Evolutionary conservation across 1,140 invertebrate species (phyloP).

Genomic region (Listronotus oregonensis): DNA sequence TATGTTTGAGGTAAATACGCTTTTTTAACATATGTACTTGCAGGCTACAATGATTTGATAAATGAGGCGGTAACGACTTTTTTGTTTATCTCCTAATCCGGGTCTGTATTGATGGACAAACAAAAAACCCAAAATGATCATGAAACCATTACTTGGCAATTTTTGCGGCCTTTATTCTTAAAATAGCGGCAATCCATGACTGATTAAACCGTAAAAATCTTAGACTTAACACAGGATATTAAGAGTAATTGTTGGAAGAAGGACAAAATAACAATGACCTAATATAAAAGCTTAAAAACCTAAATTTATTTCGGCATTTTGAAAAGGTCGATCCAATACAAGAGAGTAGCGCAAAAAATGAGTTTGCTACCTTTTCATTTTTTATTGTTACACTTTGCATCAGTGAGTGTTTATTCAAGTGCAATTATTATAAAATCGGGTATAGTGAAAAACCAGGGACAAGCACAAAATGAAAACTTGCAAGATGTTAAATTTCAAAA

Average conservation of each 20-base stretch:
- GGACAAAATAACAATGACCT: slow-evolving; percentile 37
- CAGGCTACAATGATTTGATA: too few relatives aligned
- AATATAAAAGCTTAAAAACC: slow-evolving; percentile 36
- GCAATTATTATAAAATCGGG: slow-evolving; percentile 41
- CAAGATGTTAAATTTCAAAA: slow-evolving; percentile 37
- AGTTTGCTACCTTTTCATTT: slow-evolving; percentile 19
- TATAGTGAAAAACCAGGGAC: slow-evolving; percentile 35
- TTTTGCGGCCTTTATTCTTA: slow-evolving; percentile 30
- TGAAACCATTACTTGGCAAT: slow-evolving; percentile 33
- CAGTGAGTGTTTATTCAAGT: slow-evolving; percentile 17
- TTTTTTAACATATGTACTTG: too few relatives aligned
- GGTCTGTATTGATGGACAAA: slow-evolving; percentile 11
- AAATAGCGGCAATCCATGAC: slow-evolving; percentile 31
- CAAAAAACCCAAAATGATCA: slow-evolving; percentile 19
- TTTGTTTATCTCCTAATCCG: neutral
- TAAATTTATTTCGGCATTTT: slow-evolving; percentile 29
- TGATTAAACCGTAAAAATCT: slow-evolving; percentile 40
- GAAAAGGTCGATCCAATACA: neutral
- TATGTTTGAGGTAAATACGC: too few relatives aligned
- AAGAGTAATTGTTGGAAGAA: slow-evolving; percentile 32
- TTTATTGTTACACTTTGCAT: slow-evolving; percentile 18
- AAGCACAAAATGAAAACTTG: slow-evolving; percentile 37
- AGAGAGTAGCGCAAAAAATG: slow-evolving; percentile 8
- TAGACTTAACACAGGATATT: slow-evolving; percentile 33
- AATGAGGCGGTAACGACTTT: too few relatives aligned